Evolutionary conservation across 92 coral and sea anemone species (phyloP).

Genomic region (Palythoa grandiflora): DNA sequence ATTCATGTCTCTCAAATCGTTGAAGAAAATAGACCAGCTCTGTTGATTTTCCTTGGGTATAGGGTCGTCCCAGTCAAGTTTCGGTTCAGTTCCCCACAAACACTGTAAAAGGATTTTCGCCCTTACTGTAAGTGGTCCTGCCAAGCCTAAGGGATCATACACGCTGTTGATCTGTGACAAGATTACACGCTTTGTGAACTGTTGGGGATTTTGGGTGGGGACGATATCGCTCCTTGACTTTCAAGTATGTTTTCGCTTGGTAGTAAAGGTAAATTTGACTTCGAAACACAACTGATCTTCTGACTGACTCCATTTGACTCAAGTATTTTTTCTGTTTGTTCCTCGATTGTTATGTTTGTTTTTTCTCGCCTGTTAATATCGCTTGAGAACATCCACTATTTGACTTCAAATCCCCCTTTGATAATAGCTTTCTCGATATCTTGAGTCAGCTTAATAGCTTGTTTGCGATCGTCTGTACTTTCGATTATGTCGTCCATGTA

Average conservation of each 20-base stretch:
- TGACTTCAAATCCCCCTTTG: too few species aligned
- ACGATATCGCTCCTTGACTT: too few species aligned
- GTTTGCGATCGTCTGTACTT: conserved; percentile 38
- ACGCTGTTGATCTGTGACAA: conserved; percentile 56
- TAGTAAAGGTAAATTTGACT: too few species aligned
- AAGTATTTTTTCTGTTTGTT: conserved; percentile 3
- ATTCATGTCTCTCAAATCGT: conserved; percentile 61
- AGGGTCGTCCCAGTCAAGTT: conserved; percentile 71
- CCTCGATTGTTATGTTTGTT: conserved; percentile 21
- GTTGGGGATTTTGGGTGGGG: too few species aligned
- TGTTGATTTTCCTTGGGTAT: conserved; percentile 46
- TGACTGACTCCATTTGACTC: too few species aligned
- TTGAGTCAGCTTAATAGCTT: not conserved
- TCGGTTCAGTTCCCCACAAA: conserved; percentile 59
- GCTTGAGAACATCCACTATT: too few species aligned
- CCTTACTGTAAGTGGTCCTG: not conserved
- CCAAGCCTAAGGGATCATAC: not conserved
- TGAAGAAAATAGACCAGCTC: conserved; percentile 62
- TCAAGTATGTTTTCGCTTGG: too few species aligned
- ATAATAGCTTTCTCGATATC: too few species aligned
- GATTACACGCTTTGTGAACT: too few species aligned
- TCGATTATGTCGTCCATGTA: too few species aligned
- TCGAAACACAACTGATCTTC: too few species aligned
- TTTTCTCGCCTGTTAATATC: conserved; percentile 43
- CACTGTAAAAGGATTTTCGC: conserved; percentile 72